Conservation (phyloP, 2,888 invertebrate species). For the Bibio marci region DNA sequence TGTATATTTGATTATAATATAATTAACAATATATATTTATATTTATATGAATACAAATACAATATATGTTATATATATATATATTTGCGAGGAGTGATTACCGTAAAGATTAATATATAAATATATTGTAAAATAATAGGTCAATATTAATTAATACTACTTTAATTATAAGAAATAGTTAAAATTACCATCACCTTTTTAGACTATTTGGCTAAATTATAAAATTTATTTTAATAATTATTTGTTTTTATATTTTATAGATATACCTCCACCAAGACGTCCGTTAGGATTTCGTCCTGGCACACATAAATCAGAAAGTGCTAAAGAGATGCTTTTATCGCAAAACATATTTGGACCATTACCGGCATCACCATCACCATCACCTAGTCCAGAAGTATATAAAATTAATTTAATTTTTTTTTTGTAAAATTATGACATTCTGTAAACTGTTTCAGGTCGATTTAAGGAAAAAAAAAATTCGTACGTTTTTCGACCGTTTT, state of each 20-base stretch:
- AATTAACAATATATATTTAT: no score
- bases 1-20: no score
- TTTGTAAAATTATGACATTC: not conserved
- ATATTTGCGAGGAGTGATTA: not conserved
- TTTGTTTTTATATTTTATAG: not conserved
- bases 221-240: not conserved
- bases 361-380: conserved; percentile 25
- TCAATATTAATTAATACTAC: no score
- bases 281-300: conserved; percentile 34
- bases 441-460: not conserved
- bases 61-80: no score
- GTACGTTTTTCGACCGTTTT: not conserved
- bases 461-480: not conserved
- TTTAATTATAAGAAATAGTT: no score
- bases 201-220: not conserved
- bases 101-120: not conserved
- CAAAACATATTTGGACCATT: conserved; percentile 26
- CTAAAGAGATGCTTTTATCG: conserved; percentile 44
- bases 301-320: conserved; percentile 58
- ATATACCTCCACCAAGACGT: conserved; percentile 19
- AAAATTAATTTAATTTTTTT: not conserved
- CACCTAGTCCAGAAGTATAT: conserved; percentile 15
- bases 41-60: no score
- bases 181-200: no score
- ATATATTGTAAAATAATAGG: not conserved